These are phyloP conservation scores for Gymnoscopelus braueri DNA, from an alignment of 2,797 vertebrate genomes.

Conservation along the genomic window DNA sequence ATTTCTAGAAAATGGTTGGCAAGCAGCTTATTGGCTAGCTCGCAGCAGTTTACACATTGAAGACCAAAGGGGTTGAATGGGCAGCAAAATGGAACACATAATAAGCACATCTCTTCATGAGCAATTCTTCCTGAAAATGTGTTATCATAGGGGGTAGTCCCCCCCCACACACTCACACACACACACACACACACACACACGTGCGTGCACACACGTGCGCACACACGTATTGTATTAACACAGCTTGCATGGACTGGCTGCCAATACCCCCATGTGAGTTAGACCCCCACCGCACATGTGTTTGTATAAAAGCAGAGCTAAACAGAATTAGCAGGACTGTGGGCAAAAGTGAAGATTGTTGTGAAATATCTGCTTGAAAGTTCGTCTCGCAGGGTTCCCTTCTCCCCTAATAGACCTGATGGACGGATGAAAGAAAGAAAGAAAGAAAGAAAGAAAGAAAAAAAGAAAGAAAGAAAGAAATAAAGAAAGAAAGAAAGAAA, in stretches of 20 bases:
- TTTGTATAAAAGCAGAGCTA: no score
- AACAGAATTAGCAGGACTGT: slow-evolving; percentile 38
- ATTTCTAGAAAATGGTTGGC: no score
- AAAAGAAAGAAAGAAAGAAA: neutral
- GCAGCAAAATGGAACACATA: no score
- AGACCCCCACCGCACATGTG: slow-evolving; percentile 35
- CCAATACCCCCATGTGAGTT: slow-evolving; percentile 33
- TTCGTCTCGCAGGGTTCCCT: slow-evolving; percentile 25
- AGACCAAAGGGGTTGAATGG: no score
- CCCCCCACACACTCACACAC: neutral
- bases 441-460: slow-evolving; percentile 13
- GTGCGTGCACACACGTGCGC: slow-evolving; percentile 3
- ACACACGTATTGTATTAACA: slow-evolving; percentile 8
- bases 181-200: neutral
- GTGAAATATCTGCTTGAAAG: slow-evolving; percentile 46
- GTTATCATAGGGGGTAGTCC: no score
- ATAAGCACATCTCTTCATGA: no score
- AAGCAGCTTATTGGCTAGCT: no score
- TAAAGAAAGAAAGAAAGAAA: slow-evolving; percentile 5
- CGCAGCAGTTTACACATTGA: no score
- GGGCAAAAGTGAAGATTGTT: slow-evolving; percentile 52
- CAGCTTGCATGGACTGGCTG: neutral
- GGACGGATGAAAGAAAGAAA: neutral
- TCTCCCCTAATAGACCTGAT: slow-evolving; percentile 46
- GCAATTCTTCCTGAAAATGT: no score